Conservation (phyloP, 1,140 invertebrate species). For the Gonioctena quinquepunctata region DNA sequence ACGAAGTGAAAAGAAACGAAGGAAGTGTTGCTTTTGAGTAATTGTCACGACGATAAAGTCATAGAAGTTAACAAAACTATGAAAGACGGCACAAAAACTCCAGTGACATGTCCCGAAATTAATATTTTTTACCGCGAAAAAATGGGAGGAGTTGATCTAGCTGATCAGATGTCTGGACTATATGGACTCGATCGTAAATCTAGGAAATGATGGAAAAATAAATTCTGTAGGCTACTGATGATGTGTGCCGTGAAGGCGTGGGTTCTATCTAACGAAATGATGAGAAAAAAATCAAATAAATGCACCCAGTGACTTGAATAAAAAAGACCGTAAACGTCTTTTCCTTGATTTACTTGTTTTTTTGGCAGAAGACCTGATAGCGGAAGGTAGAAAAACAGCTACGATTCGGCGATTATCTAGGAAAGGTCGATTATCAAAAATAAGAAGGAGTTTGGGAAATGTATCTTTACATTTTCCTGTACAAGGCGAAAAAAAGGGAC, state of each 20-base stretch:
- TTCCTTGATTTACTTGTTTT: too few relatives aligned
- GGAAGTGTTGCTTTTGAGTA: slow-evolving; percentile 33
- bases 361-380: too few relatives aligned
- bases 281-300: too few relatives aligned
- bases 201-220: slow-evolving; percentile 47
- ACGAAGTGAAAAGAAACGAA: slow-evolving; percentile 39
- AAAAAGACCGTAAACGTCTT: too few relatives aligned
- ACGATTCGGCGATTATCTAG: too few relatives aligned
- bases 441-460: too few relatives aligned
- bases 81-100: slow-evolving; percentile 34
- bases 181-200: slow-evolving; percentile 41
- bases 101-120: slow-evolving; percentile 28
- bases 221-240: slow-evolving; percentile 36
- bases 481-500: too few relatives aligned
- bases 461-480: too few relatives aligned
- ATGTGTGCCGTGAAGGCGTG: slow-evolving; percentile 30
- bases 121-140: slow-evolving; percentile 39
- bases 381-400: too few relatives aligned
- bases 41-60: slow-evolving; percentile 29
- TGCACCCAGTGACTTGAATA: too few relatives aligned
- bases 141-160: slow-evolving; percentile 26
- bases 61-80: slow-evolving; percentile 24
- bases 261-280: slow-evolving; percentile 30
- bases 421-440: too few relatives aligned
- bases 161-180: slow-evolving; percentile 37